Conservation (phyloP, 1,140 invertebrate genomes). For the Reticulitermes speratus region DNA sequence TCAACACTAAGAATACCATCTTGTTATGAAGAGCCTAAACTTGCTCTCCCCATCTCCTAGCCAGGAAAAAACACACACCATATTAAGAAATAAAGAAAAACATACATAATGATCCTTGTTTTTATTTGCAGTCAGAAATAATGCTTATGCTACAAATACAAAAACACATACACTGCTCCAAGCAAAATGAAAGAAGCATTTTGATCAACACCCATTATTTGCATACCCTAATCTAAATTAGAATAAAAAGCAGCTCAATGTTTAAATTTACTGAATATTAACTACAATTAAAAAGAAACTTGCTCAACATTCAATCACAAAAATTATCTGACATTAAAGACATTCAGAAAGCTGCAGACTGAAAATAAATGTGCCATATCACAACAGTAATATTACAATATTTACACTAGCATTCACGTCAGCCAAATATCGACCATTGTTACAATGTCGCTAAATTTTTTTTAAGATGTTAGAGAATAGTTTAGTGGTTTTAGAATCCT, state of each 20-base stretch:
- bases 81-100: no score
- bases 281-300: neutral
- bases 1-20: no score
- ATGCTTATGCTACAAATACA: neutral
- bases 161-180: neutral
- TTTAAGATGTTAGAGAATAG: no score
- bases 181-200: neutral
- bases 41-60: no score
- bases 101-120: no score
- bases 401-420: neutral
- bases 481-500: no score
- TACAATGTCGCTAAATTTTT: neutral
- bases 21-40: no score
- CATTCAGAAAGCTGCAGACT: neutral
- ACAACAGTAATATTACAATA: neutral
- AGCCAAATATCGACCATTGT: neutral
- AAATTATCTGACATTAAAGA: neutral
- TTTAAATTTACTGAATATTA: no score
- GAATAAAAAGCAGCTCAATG: neutral
- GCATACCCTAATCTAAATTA: neutral
- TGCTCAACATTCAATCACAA: neutral
- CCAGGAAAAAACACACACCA: no score
- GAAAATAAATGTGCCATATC: neutral
- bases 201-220: neutral
- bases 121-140: neutral